Base-by-base conservation (phyloP, 2,888 invertebrate species). In the Pristionchus entomophagus region DNA sequence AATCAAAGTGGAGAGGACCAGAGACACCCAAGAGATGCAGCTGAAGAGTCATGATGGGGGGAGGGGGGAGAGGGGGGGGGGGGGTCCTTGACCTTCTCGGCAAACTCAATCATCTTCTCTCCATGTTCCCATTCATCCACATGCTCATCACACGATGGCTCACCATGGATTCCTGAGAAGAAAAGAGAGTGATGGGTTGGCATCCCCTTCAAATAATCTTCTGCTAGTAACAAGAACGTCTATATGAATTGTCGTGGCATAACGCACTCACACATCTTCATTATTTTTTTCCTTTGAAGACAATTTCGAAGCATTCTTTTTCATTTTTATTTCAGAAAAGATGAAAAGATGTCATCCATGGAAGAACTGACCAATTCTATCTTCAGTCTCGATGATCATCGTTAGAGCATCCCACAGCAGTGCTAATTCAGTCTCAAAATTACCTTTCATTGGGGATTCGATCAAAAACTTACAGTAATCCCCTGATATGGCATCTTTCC, bases 51-150 rank as follows among this genome's bases (percentile, higher is more conserved):
- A 29, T 6, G 8, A 19, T 8, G 3, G 53, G n/a, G 6, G 4
- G 14, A 19, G 53, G 53, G 5, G 53, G 2, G 1, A n/a, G 22
- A 17, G n/a, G n/a, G 53, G 17, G 26, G 12, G 56, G 26, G 26
- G 3, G 29, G 38, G 2, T 69, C 2, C 32, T 17, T 32, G 14
- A 77, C 77, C 77, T 77, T 22, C n/a, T 77, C 77, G 10, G 77
- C 77, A 53, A 69, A 53, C n/a, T 84, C 69, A 35, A 29, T 45
- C 32, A 84, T 65, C 26, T 22, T 49, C 35, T 69, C 38, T 69
- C 84, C 84, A 35, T 84, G 84, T 41, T 45, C 53, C 84, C 84
- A 84, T 69, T 32, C 53, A 51, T 49, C 41, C n/a, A 22, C 29
- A 0, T 49, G 19, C 29, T 38, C 65, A 22, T 65, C 69, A n/a